Evolutionary conservation across 2,797 vertebrate genomes (phyloP), one percentile per base, ranked within the genome.

Genomic region (Lindbergichthys nudifrons): DNA sequence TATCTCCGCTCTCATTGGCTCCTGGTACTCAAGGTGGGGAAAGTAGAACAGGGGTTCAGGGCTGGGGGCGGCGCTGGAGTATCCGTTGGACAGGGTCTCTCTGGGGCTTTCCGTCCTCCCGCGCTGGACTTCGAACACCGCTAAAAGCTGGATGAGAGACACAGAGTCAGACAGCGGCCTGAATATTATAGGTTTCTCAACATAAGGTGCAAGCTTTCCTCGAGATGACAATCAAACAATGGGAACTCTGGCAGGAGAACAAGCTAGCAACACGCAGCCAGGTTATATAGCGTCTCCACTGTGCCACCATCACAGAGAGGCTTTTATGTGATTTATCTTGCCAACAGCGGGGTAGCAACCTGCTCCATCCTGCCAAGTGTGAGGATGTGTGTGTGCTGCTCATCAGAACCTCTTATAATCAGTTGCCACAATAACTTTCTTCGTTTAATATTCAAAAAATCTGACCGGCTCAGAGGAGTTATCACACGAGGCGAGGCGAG

Each of bases 81-180:
- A 90, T 3, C 95, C 92, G 14, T 92, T 86, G 10, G 92, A 85
- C 77, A 87, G 23, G 65, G 54, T 85, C 1, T 89, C 88, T 19
- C 56, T 54, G 7, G 94, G 93, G 41, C 92, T 94, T 62, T 95
- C 95, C 16, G 42, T 69, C 81, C 84, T 94, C 46, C 0, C 74
- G 0, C 41, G 74, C 73, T 92, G 94, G 53, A 87, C 94, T 74
- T 97, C 95, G 57, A 96, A 97, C 87, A 97, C 87, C 0, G 98
- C 97, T 66, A 97, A 93, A 87, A 99, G 89, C 97, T 99, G 90
- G 23, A 82, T 91, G 81, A 86, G 23, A 90, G 62, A 71, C 36
- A 66, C 0, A 65, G 14, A 39, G 46, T 77, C 39, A 67, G 59
- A 65, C 14, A 5, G 15, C 4, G 30, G 21, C 43, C 26, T 26